Evolutionary conservation across 2,797 vertebrate genomes (phyloP).

Genomic region (Phalloptychus januarius): DNA sequence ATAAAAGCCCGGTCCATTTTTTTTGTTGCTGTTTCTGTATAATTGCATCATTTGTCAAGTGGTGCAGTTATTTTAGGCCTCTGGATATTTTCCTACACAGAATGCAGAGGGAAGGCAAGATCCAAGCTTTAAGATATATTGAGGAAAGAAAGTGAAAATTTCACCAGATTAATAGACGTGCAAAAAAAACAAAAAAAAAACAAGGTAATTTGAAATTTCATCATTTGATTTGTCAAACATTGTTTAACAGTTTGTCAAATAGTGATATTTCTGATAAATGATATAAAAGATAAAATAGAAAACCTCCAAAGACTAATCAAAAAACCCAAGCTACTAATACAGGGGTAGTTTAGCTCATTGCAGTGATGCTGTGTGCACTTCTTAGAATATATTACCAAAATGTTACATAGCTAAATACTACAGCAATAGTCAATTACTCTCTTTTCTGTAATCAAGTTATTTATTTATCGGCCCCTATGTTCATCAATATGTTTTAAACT

Average conservation of each 20-base stretch:
- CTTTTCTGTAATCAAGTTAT: background rate
- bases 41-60: constrained; percentile 64
- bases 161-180: constrained; percentile 4
- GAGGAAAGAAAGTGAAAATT: background rate
- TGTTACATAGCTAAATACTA: background rate
- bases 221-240: background rate
- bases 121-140: constrained; percentile 12
- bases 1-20: constrained; percentile 47
- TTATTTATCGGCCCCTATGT: background rate
- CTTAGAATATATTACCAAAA: background rate
- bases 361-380: background rate
- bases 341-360: background rate
- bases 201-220: constrained; percentile 4
- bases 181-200: constrained; percentile 7
- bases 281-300: background rate
- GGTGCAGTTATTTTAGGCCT: constrained; percentile 55
- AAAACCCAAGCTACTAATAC: background rate
- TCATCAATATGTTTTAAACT: background rate
- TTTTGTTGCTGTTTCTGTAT: constrained; percentile 42
- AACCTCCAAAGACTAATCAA: background rate
- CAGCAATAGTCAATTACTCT: background rate
- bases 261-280: too few species aligned
- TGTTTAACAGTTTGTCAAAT: background rate
- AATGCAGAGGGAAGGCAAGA: constrained; percentile 22
- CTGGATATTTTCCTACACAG: constrained; percentile 33